A percentile compares a stretch with the other conserved stretches of the same genome.
Evolutionary conservation across 1,140 invertebrate species (phyloP).

Genomic region (Popillia japonica): DNA sequence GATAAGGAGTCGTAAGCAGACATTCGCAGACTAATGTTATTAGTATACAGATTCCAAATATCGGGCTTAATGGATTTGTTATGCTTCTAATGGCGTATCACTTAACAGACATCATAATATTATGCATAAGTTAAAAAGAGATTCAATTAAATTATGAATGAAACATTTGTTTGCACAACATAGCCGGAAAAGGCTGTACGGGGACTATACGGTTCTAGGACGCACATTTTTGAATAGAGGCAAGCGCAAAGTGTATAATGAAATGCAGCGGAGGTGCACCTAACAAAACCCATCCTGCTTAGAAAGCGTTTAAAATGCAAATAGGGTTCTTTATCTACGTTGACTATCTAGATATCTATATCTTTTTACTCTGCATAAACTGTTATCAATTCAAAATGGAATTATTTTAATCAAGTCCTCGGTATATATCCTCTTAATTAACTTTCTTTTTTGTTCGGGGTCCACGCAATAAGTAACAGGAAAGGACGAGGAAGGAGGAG

Average conservation of each 20-base stretch:
- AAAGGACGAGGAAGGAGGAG: too few species aligned
- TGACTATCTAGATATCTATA: slow-evolving; percentile 35
- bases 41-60: slow-evolving; percentile 33
- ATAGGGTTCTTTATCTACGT: slow-evolving; percentile 34
- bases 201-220: slow-evolving; percentile 7
- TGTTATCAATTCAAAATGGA: slow-evolving; percentile 36
- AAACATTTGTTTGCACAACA: slow-evolving; percentile 19
- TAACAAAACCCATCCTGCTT: slow-evolving; percentile 19
- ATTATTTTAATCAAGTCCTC: slow-evolving; percentile 28
- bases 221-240: slow-evolving; percentile 26
- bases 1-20: slow-evolving; percentile 19
- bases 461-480: not conserved
- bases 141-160: slow-evolving; percentile 41
- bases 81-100: slow-evolving; percentile 4
- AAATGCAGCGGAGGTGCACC: slow-evolving; percentile 23
- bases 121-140: slow-evolving; percentile 11
- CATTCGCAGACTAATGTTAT: slow-evolving; percentile 30
- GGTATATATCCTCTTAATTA: slow-evolving; percentile 33
- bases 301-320: slow-evolving; percentile 37
- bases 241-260: slow-evolving; percentile 21
- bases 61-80: slow-evolving; percentile 18
- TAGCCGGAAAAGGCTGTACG: not conserved
- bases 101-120: not conserved
- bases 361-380: slow-evolving; percentile 22
- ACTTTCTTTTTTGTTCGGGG: slow-evolving; percentile 19